A percentile compares a stretch with the other conserved stretches of the same genome.
phyloP scores from a whole-genome alignment of 2,113 vertebrate species.

The Protobothrops mucrosquamatus region DNA sequence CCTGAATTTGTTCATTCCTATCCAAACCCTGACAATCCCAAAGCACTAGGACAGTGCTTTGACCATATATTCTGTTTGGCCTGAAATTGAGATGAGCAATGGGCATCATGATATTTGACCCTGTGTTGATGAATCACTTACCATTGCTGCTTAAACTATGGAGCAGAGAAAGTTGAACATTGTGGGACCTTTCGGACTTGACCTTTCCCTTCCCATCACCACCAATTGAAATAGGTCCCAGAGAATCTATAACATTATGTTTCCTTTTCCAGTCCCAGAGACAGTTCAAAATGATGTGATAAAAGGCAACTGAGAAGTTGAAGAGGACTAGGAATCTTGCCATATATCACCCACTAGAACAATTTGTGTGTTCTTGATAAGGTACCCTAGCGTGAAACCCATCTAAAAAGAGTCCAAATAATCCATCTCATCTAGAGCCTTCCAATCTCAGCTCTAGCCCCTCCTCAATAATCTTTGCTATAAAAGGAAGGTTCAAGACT shows the following conservation, averaged over 20 bases:
- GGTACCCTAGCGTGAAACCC: neutral
- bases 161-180: neutral
- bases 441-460: neutral
- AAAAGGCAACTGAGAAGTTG: neutral
- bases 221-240: neutral
- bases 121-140: neutral
- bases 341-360: neutral
- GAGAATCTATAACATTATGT: neutral
- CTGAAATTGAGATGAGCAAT: neutral
- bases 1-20: neutral
- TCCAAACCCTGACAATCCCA: neutral
- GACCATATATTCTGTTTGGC: neutral
- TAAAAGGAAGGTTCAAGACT: neutral
- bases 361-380: neutral
- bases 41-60: neutral
- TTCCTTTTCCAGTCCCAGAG: neutral
- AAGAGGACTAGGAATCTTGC: neutral
- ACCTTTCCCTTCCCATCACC: neutral
- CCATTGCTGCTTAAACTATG: neutral
- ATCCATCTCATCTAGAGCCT: neutral
- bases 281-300: neutral
- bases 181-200: neutral
- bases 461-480: neutral
- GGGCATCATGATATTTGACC: neutral
- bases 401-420: neutral